These are phyloP conservation scores for Ptilodon capucinus DNA, from an alignment of 2,888 invertebrate genomes.

Conservation along the genomic window DNA sequence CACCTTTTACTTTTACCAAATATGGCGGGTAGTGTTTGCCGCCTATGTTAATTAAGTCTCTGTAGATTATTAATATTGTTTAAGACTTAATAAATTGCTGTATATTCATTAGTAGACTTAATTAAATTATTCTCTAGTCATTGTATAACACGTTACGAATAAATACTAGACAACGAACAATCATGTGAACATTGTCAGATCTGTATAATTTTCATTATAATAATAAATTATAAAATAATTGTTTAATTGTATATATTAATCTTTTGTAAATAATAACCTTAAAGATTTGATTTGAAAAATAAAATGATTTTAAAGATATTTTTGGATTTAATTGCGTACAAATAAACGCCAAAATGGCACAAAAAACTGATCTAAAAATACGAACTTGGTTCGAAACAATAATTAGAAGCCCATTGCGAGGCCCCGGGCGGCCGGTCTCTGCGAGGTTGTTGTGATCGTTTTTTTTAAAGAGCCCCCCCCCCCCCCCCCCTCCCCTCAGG, in stretches of 20 bases:
- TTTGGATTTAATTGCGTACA: neutral
- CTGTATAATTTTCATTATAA: constrained; percentile 22
- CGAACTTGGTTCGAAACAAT: too few species aligned
- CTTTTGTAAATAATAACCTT: constrained; percentile 22
- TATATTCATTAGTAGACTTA: neutral
- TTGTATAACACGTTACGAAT: neutral
- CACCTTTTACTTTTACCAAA: too few species aligned
- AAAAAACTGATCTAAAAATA: too few species aligned
- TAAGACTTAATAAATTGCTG: neutral
- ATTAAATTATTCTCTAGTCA: constrained; percentile 1
- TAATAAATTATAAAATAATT: constrained; percentile 1
- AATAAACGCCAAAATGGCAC: too few species aligned
- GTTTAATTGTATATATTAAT: constrained; percentile 2
- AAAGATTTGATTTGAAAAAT: constrained; percentile 19
- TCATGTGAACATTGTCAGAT: constrained; percentile 19
- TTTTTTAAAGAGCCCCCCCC: too few species aligned
- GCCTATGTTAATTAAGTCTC: too few species aligned
- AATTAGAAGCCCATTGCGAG: too few species aligned
- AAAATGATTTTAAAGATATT: constrained; percentile 9
- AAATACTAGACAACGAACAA: neutral
- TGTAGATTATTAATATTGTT: too few species aligned
- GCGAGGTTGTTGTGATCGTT: too few species aligned
- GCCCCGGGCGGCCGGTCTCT: too few species aligned
- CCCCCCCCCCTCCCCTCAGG: too few species aligned
- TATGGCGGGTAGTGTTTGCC: too few species aligned